phyloP scores from a whole-genome alignment of 2,113 vertebrate genomes.

The Cisticola juncidis region DNA sequence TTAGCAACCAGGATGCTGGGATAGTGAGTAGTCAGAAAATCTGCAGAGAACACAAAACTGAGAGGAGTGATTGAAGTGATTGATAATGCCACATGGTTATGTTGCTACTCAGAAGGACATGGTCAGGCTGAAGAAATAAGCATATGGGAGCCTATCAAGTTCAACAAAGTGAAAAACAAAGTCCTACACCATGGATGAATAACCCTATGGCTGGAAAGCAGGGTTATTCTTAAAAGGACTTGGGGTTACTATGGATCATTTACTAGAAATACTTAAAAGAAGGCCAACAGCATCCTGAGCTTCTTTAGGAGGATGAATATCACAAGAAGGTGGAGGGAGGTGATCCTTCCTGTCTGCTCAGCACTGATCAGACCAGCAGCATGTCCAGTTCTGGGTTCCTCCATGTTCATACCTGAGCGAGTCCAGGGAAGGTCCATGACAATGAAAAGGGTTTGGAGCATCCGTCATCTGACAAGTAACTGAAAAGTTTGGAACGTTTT shows the following conservation, averaged over 20 bases:
- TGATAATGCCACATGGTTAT: background rate
- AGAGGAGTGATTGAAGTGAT: background rate
- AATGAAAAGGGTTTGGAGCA: background rate
- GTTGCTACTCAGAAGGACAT: background rate
- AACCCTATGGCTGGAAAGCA: background rate
- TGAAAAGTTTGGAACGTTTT: background rate
- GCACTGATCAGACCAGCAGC: background rate
- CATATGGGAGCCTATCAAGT: background rate
- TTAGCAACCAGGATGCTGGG: background rate
- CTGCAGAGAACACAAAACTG: background rate
- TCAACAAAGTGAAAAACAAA: background rate
- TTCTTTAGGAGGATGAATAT: background rate
- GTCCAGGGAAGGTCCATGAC: background rate
- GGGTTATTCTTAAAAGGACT: background rate
- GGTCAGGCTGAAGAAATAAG: background rate
- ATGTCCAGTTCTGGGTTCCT: background rate
- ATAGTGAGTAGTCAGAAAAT: background rate
- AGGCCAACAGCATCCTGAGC: background rate
- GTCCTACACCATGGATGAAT: background rate
- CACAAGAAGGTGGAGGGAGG: background rate
- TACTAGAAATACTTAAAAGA: background rate
- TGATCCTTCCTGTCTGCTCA: background rate
- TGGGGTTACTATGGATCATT: no score
- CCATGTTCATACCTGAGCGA: rapidly evolving
- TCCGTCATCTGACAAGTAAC: background rate